Evolutionary conservation across 2,888 invertebrate species (phyloP).

Genomic region (Yponomeuta evonymella): DNA sequence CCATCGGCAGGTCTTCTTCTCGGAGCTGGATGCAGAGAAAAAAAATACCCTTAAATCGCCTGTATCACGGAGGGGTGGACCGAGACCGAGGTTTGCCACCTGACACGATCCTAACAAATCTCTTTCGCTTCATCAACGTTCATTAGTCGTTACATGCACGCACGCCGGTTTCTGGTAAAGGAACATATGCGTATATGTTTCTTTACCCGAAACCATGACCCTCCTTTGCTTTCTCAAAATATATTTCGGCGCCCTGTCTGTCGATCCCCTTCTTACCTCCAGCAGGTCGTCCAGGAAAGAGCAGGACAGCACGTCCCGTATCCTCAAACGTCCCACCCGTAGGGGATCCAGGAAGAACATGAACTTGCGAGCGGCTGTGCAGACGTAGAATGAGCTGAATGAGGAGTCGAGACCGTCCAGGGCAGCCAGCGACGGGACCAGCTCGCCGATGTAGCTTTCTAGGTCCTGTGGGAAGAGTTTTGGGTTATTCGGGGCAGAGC

Average conservation of each 20-base stretch:
- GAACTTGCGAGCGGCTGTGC: slow-evolving; percentile 96
- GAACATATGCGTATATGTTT: too few relatives aligned
- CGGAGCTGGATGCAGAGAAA: slow-evolving; percentile 71
- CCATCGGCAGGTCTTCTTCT: slow-evolving; percentile 89
- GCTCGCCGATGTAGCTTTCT: slow-evolving; percentile 95
- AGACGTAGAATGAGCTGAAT: slow-evolving; percentile 96
- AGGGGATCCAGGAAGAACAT: slow-evolving; percentile 96
- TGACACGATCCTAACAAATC: too few relatives aligned
- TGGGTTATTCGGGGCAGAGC: too few relatives aligned
- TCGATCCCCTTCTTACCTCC: slow-evolving; percentile 73
- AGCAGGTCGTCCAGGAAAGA: slow-evolving; percentile 94
- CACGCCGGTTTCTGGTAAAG: too few relatives aligned
- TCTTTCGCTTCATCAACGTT: too few relatives aligned
- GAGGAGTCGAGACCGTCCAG: slow-evolving; percentile 93
- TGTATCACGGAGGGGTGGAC: too few relatives aligned
- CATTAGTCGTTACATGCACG: too few relatives aligned
- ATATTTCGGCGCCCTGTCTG: not conserved
- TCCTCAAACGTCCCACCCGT: slow-evolving; percentile 90
- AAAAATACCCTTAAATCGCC: too few relatives aligned
- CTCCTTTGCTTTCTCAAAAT: too few relatives aligned
- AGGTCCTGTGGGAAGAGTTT: slow-evolving; percentile 79
- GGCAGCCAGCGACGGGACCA: slow-evolving; percentile 94
- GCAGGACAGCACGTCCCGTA: slow-evolving; percentile 93
- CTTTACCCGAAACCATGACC: too few relatives aligned
- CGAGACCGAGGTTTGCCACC: too few relatives aligned